A percentile compares a stretch with the other conserved stretches of the same genome.
phyloP scores from a whole-genome alignment of 2,888 invertebrate species.

The Caenorhabditis japonica region DNA sequence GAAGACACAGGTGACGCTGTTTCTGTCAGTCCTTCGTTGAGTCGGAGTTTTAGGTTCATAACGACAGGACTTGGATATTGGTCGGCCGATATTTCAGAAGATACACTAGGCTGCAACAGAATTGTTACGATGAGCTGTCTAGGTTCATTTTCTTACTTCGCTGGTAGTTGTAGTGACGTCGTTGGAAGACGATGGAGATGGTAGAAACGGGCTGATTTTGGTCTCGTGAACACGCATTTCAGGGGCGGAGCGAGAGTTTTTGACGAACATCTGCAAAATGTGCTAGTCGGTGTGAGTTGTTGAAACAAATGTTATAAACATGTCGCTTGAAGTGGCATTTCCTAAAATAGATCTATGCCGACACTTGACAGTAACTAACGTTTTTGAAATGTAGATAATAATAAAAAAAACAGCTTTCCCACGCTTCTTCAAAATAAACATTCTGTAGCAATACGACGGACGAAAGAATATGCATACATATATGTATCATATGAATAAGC shows the following conservation, averaged over 20 bases:
- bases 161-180: constrained; percentile 50
- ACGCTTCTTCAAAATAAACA: no score
- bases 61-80: constrained; percentile 21
- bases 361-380: no score
- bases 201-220: constrained; percentile 36
- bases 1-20: constrained; percentile 27
- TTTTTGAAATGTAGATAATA: no score
- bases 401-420: no score
- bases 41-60: constrained; percentile 24
- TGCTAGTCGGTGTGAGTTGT: background rate
- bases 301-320: background rate
- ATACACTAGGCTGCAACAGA: constrained; percentile 51
- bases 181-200: constrained; percentile 48
- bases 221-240: constrained; percentile 52
- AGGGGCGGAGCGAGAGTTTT: constrained; percentile 50
- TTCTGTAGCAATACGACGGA: no score
- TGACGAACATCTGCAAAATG: constrained; percentile 52
- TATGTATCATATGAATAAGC: no score
- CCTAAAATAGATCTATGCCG: no score
- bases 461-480: no score
- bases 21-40: constrained; percentile 43
- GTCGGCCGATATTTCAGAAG: constrained; percentile 40
- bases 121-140: background rate
- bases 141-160: constrained; percentile 20
- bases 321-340: no score